Percentiles rank a stretch among this genome's conserved stretches.
Evolutionary conservation across 2,113 vertebrate species (phyloP).

Genomic region (Anoplopoma fimbria): DNA sequence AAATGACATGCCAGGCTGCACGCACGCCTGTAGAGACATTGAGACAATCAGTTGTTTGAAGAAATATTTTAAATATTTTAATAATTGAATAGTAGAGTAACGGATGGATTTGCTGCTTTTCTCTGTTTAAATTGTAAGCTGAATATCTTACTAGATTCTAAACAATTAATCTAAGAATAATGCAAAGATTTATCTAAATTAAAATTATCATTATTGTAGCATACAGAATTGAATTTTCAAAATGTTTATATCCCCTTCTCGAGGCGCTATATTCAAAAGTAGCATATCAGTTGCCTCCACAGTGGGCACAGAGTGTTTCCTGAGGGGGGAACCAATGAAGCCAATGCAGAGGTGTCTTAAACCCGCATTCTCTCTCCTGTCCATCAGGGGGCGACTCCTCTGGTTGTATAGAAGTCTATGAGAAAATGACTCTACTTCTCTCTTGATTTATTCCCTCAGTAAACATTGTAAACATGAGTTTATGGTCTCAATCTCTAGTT

Average conservation of each 20-base stretch:
- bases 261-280: too few species aligned
- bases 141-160: background rate
- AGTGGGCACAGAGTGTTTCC: too few species aligned
- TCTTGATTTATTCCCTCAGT: too few species aligned
- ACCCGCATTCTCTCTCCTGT: too few species aligned
- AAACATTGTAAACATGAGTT: too few species aligned
- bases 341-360: too few species aligned
- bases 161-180: too few species aligned
- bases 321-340: too few species aligned
- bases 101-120: background rate
- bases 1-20: background rate
- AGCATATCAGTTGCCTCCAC: too few species aligned
- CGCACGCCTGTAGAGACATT: background rate
- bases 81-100: background rate
- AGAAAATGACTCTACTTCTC: too few species aligned
- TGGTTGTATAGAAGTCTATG: background rate
- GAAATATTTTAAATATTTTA: background rate
- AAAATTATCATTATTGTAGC: background rate
- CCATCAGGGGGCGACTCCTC: background rate
- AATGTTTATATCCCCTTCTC: background rate
- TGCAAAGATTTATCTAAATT: background rate
- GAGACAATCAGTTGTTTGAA: background rate
- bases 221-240: background rate
- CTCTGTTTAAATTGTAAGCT: background rate
- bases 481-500: too few species aligned